These are phyloP conservation scores for Phoronis australis DNA, from an alignment of 2,888 invertebrate species.

Conservation along the genomic window DNA sequence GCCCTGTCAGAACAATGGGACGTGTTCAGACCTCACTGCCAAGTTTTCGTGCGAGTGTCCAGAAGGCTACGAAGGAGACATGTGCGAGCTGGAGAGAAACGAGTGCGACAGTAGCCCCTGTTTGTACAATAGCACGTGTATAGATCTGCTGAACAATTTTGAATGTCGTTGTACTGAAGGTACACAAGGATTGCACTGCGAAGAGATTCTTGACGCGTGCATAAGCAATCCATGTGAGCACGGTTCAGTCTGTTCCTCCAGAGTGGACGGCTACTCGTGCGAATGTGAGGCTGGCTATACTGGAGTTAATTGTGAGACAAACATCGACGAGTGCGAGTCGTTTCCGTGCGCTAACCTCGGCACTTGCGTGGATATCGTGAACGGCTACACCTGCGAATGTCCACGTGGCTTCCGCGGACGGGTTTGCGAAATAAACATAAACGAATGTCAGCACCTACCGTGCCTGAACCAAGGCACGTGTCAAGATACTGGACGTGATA, in stretches of 20 bases:
- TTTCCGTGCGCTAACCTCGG: conserved; percentile 83
- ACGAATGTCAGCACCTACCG: no score
- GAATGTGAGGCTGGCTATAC: conserved; percentile 79
- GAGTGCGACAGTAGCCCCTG: no score
- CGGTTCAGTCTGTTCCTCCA: conserved; percentile 72
- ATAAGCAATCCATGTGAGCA: conserved; percentile 71
- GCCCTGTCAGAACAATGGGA: conserved; percentile 81
- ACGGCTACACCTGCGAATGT: conserved; percentile 84
- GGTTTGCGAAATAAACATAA: no score
- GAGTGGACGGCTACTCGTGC: conserved; percentile 73
- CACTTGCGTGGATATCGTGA: conserved; percentile 77
- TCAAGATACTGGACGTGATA: no score
- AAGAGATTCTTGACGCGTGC: conserved; percentile 71
- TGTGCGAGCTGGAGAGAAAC: conserved; percentile 63
- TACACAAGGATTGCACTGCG: no score
- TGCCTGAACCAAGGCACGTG: no score
- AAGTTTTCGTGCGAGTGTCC: conserved; percentile 88
- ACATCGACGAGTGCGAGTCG: conserved; percentile 65
- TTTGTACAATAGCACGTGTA: no score
- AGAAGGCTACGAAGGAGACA: conserved; percentile 76
- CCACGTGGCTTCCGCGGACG: conserved; percentile 75
- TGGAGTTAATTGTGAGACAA: conserved; percentile 71
- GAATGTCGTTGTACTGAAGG: no score
- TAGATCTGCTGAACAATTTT: no score
- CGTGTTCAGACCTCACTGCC: conserved; percentile 80